These are phyloP conservation scores for Cerceris rybyensis DNA, from an alignment of 2,888 invertebrate species.

Conservation along the genomic window DNA sequence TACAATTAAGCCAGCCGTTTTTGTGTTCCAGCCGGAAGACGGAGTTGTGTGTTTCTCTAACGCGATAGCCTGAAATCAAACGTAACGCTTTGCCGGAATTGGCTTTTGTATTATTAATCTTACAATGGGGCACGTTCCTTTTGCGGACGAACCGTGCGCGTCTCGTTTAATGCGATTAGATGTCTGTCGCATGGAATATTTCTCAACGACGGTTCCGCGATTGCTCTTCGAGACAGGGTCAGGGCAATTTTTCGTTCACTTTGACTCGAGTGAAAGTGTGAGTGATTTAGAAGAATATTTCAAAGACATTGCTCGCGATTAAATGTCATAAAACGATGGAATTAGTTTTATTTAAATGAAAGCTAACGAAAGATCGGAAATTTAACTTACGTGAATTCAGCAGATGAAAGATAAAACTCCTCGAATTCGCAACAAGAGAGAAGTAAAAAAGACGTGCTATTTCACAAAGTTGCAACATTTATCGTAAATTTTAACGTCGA, in stretches of 20 bases:
- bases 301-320: no score
- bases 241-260: no score
- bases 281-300: no score
- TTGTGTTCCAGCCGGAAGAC: conserved; percentile 42
- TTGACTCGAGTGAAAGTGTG: no score
- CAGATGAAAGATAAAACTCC: no score
- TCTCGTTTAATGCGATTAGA: not conserved
- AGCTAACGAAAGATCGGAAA: no score
- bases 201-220: not conserved
- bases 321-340: no score
- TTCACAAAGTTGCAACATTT: not conserved
- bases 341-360: no score
- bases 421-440: not conserved
- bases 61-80: not conserved
- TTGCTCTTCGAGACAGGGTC: not conserved
- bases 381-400: no score
- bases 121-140: not conserved
- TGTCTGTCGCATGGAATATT: not conserved
- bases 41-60: conserved; percentile 33
- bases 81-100: not conserved
- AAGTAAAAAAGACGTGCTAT: not conserved
- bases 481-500: not conserved
- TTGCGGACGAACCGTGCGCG: not conserved
- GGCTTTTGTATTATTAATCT: conserved; percentile 4
- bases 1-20: conserved; percentile 42